Base-by-base conservation (phyloP, 2,888 invertebrate species). In the Thymelicus sylvestris region DNA sequence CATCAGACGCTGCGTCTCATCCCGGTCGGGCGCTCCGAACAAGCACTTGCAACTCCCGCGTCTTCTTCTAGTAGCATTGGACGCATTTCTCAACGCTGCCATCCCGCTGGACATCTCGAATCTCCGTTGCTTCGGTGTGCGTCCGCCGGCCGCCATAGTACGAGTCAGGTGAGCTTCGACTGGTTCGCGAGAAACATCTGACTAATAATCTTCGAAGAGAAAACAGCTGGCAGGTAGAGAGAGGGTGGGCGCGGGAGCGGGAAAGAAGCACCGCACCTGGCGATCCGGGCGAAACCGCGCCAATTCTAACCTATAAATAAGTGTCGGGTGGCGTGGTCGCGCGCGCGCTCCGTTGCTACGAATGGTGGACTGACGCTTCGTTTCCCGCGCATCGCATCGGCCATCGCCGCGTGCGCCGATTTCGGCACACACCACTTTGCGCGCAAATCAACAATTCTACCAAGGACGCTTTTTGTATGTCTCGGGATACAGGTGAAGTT, bases 1-100 rank as follows among this genome's bases (percentile, higher is more conserved):
- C 75, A 95, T 89, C 77, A 96, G 83, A 50, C 94, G 91, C 66
- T 89, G 92, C 6, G 95, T 95, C 68, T 95, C 95, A 39, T 94
- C 94, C 6, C 95, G 84, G 78, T 95, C 95, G 12, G 95, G 94
- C 1, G 92, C 91, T 8, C 96, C 96, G 78, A 96, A 96, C 4
- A 96, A 84, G 79, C 96, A 96, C 81, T 94, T 94, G 85, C 94
- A 94, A 79, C 92, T 91, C 65, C 92, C 91, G 5, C 94, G 87
- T 48, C 92, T 85, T 73, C 92, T 86, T 69, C 93, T 87, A 12
- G 90, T 88, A 2, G 89, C 86, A 72, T 90, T 91, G 47, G 70
- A 70, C 6, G 84, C 80, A 77, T 85, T 87, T 75, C 93, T 90
- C 72, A 91, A 73, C 8, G 88, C 89, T 10, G 89, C 90, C 89